Evolutionary conservation across 2,113 vertebrate genomes (phyloP).

Genomic region (Dinomys branickii): DNA sequence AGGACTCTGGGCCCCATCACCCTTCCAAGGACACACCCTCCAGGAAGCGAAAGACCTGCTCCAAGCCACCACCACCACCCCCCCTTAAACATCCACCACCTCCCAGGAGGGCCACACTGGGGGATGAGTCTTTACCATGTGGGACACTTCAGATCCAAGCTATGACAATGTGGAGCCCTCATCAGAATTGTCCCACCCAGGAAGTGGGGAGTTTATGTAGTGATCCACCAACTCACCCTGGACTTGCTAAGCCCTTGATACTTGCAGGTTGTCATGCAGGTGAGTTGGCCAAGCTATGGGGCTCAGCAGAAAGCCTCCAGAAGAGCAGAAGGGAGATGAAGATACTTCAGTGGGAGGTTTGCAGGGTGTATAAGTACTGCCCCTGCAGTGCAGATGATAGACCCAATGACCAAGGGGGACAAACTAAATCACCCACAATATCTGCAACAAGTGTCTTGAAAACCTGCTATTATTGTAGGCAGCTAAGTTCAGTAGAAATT

Average conservation of each 20-base stretch:
- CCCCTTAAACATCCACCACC: not conserved
- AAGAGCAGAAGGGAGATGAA: not conserved
- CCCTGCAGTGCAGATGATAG: not conserved
- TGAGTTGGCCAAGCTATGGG: not conserved
- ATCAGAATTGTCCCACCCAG: not conserved
- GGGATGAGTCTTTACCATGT: not conserved
- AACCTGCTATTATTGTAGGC: not conserved
- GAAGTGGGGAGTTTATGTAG: not conserved
- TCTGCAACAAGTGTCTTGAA: slow-evolving; percentile 18
- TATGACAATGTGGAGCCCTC: not conserved
- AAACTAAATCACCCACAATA: not conserved
- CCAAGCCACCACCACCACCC: fast-evolving
- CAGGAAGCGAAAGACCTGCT: not conserved
- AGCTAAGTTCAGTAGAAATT: not conserved
- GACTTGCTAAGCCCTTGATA: not conserved
- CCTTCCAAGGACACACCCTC: not conserved
- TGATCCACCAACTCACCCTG: not conserved
- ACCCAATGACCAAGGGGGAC: not conserved
- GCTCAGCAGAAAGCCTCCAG: not conserved
- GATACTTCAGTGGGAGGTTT: not conserved
- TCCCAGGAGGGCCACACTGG: not conserved
- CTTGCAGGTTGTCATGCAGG: not conserved
- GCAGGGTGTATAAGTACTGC: not conserved
- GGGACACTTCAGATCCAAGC: not conserved
- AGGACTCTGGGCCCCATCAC: not conserved